A percentile compares a stretch with the other conserved stretches of the same genome.
These are phyloP conservation scores for Orius insidiosus DNA, from an alignment of 1,140 invertebrate genomes.

Conservation along the genomic window DNA sequence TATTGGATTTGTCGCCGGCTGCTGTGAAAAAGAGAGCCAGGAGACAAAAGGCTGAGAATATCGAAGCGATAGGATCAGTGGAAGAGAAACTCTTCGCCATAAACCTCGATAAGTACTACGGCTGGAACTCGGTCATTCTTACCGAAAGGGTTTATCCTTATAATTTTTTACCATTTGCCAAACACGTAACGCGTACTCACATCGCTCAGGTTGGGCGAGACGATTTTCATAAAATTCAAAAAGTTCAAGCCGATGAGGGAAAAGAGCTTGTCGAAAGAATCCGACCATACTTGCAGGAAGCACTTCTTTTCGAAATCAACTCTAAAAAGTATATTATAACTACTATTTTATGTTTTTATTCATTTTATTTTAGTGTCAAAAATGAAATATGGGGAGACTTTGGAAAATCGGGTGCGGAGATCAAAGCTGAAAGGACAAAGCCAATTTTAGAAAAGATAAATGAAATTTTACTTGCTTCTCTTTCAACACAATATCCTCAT, in stretches of 20 bases:
- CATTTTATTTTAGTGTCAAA: conserved; percentile 18
- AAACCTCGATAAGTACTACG: conserved; percentile 64
- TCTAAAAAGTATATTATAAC: conserved; percentile 16
- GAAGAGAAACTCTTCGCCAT: conserved; percentile 68
- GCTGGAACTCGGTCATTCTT: conserved; percentile 44
- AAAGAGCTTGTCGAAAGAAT: conserved; percentile 30
- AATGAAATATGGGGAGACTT: conserved; percentile 20
- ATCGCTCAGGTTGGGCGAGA: conserved; percentile 32
- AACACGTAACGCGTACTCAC: conserved; percentile 56
- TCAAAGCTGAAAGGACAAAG: conserved; percentile 29
- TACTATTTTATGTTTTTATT: conserved; percentile 5
- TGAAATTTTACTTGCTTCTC: conserved; percentile 37
- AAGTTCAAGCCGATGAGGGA: conserved; percentile 20
- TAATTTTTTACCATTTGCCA: conserved; percentile 42
- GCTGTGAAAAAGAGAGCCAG: conserved; percentile 11
- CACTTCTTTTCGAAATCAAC: conserved; percentile 33
- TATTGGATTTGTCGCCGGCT: conserved; percentile 11
- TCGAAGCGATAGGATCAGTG: conserved; percentile 44
- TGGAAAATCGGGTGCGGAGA: conserved; percentile 20
- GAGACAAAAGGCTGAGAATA: conserved; percentile 19
- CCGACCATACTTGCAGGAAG: conserved; percentile 38
- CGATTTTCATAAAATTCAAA: conserved; percentile 22
- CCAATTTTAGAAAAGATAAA: conserved; percentile 47
- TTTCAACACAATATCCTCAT: conserved; percentile 37
- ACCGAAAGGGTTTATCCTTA: conserved; percentile 41